Evolutionary conservation across 2,888 invertebrate species (phyloP).

Genomic region (Thera obeliscata): DNA sequence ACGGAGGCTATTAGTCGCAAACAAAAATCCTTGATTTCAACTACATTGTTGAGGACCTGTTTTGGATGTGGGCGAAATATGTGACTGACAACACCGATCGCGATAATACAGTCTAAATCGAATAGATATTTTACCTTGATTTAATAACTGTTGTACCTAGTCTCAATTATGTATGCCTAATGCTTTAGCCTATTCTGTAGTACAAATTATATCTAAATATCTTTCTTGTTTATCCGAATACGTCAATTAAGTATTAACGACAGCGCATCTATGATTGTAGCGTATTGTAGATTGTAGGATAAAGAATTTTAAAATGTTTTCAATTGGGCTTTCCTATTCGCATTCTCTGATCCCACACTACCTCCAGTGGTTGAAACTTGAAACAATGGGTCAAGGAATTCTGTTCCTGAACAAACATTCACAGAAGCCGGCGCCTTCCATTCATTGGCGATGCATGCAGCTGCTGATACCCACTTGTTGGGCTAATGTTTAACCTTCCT

Average conservation of each 20-base stretch:
- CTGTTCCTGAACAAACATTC: conserved; percentile 68
- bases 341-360: conserved; percentile 47
- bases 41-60: conserved; percentile 70
- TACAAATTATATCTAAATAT: background rate
- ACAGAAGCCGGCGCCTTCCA: conserved; percentile 64
- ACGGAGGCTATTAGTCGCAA: conserved; percentile 45
- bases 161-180: background rate
- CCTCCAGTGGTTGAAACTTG: conserved; percentile 42
- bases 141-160: background rate
- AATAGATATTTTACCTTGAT: conserved; percentile 14
- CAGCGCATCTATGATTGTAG: background rate
- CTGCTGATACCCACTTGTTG: conserved; percentile 64
- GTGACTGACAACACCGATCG: conserved; percentile 58
- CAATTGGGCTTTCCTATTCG: conserved; percentile 23
- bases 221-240: background rate
- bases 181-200: background rate
- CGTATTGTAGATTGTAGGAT: no score
- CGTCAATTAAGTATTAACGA: background rate
- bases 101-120: conserved; percentile 35
- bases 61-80: conserved; percentile 73
- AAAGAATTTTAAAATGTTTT: background rate
- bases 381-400: conserved; percentile 74
- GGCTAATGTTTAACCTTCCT: conserved; percentile 69
- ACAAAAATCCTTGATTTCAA: conserved; percentile 75
- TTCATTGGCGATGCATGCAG: conserved; percentile 60